These are phyloP conservation scores for Odocoileus virginianus DNA, from an alignment of 2,113 vertebrate species.

Conservation along the genomic window DNA sequence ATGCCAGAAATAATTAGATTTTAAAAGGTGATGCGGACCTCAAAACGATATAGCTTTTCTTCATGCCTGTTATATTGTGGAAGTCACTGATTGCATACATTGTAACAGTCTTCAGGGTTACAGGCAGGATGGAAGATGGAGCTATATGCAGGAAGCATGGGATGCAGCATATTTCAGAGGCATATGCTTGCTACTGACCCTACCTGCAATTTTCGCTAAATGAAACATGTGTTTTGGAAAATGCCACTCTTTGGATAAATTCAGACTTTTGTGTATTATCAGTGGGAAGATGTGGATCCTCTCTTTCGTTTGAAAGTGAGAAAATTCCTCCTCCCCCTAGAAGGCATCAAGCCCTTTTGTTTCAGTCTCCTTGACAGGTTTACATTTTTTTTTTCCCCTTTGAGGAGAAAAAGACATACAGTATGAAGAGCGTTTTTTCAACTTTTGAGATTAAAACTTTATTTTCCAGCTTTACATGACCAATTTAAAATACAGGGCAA, in stretches of 20 bases:
- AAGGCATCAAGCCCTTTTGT: slow-evolving; percentile 61
- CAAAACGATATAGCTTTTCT: slow-evolving; percentile 44
- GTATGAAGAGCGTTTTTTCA: background rate
- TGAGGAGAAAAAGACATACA: background rate
- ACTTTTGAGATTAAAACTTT: background rate
- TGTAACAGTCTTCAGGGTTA: background rate
- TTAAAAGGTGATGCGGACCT: slow-evolving; percentile 59
- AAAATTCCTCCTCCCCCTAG: slow-evolving; percentile 39
- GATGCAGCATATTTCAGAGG: background rate
- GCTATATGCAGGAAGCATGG: background rate
- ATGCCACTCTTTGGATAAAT: background rate
- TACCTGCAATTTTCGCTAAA: slow-evolving; percentile 35
- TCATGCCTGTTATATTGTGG: background rate
- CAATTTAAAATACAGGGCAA: background rate
- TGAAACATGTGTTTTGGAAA: slow-evolving; percentile 34
- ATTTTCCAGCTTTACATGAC: background rate
- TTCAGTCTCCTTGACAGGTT: slow-evolving; percentile 23
- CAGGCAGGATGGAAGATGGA: background rate
- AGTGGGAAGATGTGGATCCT: background rate
- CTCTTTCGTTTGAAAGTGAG: background rate
- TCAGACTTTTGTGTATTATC: slow-evolving; percentile 2
- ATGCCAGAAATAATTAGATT: slow-evolving; percentile 73
- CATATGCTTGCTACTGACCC: slow-evolving; percentile 28
- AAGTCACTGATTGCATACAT: background rate
- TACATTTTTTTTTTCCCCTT: background rate